Evolutionary conservation across 35 echinoderm and acorn worm species (phyloP).

Genomic region (Apostichopus japonicus): DNA sequence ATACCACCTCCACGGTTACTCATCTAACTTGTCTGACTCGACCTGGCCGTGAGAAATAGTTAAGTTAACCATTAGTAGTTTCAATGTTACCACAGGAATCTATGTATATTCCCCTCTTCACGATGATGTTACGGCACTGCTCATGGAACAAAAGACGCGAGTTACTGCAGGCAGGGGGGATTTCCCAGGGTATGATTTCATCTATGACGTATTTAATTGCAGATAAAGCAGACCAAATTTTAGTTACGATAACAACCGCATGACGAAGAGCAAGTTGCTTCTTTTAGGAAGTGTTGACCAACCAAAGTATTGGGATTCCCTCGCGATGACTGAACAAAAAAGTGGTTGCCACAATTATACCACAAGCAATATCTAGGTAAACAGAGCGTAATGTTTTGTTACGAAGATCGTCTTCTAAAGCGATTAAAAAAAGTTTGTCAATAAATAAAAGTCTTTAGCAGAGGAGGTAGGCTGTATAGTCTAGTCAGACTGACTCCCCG

Average conservation of each 20-base stretch:
- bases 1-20: not conserved
- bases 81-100: slow-evolving; percentile 51
- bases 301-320: not conserved
- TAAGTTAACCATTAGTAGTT: not conserved
- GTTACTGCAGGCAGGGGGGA: not conserved
- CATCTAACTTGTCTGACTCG: not conserved
- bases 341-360: not conserved
- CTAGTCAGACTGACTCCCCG: slow-evolving; percentile 2
- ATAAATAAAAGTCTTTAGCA: not conserved
- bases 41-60: not conserved
- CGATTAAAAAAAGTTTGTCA: not conserved
- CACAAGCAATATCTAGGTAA: not conserved
- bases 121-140: not conserved
- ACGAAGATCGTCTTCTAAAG: not conserved
- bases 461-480: not conserved
- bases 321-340: not conserved
- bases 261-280: not conserved
- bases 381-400: not conserved
- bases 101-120: not conserved
- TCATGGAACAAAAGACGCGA: not conserved
- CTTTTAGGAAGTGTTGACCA: not conserved
- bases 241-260: slow-evolving; percentile 12
- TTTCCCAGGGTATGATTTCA: slow-evolving; percentile 34
- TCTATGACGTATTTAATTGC: not conserved
- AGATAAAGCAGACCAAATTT: slow-evolving; percentile 8